Evolutionary conservation across 2,797 vertebrate genomes (phyloP).

Genomic region (Acestrorhynchus altus): DNA sequence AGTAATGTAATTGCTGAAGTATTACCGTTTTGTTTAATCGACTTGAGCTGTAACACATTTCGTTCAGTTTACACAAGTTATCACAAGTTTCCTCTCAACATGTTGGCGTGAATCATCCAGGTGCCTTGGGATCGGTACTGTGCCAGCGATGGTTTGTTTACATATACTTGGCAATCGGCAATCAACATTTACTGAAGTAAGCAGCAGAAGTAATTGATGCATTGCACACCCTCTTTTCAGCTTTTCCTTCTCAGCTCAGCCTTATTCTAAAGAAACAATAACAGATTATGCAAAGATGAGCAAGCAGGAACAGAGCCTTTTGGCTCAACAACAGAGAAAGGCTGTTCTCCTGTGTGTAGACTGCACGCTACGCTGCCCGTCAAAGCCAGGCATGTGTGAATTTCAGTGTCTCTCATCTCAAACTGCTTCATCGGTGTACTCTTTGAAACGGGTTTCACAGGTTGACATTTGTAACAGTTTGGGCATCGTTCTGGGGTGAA

Average conservation of each 20-base stretch:
- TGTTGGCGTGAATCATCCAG: constrained; percentile 7
- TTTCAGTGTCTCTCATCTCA: no score
- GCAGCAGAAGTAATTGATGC: constrained; percentile 17
- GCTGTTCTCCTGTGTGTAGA: background rate
- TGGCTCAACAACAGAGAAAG: background rate
- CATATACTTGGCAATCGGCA: background rate
- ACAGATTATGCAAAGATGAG: constrained; percentile 26
- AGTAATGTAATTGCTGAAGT: background rate
- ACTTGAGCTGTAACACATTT: background rate
- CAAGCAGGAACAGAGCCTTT: constrained; percentile 21
- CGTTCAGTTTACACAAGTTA: background rate
- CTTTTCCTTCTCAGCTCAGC: constrained; percentile 18
- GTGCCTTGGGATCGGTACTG: background rate
- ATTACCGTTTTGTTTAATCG: background rate
- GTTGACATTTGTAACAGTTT: no score
- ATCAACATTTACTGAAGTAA: background rate
- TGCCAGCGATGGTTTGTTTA: background rate
- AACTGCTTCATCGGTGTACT: no score
- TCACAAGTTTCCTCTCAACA: background rate
- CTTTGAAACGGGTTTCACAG: no score
- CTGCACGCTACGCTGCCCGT: constrained; percentile 43
- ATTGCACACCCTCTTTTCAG: background rate
- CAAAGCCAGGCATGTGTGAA: constrained; percentile 31
- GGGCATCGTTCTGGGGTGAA: background rate
- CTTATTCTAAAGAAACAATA: constrained; percentile 12